A percentile compares a stretch with the other conserved stretches of the same genome.
phyloP scores from a whole-genome alignment of 2,888 invertebrate genomes.

The Parnassius smintheus region DNA sequence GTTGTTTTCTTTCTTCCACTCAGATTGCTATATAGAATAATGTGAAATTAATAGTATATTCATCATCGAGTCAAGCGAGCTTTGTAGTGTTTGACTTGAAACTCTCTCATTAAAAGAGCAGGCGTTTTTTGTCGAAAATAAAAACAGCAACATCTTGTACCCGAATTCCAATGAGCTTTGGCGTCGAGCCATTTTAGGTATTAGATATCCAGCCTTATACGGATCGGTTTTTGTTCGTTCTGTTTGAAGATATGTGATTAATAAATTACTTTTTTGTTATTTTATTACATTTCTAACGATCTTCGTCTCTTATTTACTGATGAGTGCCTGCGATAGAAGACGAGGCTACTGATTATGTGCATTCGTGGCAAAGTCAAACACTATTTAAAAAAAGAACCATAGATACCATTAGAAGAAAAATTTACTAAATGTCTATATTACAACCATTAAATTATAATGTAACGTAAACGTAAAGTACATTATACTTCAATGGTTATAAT shows the following conservation, averaged over 20 bases:
- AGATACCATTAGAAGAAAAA: no score
- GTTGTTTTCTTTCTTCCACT: no score
- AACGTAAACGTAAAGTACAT: no score
- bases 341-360: no score
- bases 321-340: no score
- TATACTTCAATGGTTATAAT: no score
- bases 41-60: not conserved
- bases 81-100: constrained; percentile 9
- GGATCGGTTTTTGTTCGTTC: constrained; percentile 16
- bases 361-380: no score
- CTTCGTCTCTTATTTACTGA: not conserved
- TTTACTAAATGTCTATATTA: no score
- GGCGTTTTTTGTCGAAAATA: constrained; percentile 19
- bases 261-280: constrained; percentile 20
- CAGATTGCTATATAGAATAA: no score
- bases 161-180: constrained; percentile 25
- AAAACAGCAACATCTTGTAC: constrained; percentile 23
- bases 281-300: constrained; percentile 12
- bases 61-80: constrained; percentile 1
- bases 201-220: constrained; percentile 25
- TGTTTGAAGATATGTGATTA: constrained; percentile 13
- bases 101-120: constrained; percentile 20
- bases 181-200: constrained; percentile 26
- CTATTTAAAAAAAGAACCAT: no score
- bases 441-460: no score